phyloP scores from a whole-genome alignment of 2,113 vertebrate species.

The Dunckerocampus dactyliophorus region DNA sequence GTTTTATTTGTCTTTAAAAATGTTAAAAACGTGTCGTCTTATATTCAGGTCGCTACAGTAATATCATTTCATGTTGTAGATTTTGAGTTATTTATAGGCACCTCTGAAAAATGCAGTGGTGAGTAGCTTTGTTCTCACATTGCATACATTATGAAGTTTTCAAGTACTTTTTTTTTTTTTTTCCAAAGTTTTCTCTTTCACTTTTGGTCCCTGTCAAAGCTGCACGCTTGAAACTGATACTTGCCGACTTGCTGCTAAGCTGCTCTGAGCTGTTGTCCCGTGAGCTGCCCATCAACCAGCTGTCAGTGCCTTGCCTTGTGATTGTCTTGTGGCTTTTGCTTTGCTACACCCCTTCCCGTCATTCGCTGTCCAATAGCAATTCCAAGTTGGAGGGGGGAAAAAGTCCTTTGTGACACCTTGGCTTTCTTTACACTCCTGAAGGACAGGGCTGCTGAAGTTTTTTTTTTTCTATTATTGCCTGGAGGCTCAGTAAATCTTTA shows the following conservation, averaged over 20 bases:
- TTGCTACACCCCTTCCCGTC: not conserved
- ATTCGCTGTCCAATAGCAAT: too few relatives aligned
- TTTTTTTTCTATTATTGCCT: not conserved
- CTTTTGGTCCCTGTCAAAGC: not conserved
- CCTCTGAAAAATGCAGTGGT: too few relatives aligned
- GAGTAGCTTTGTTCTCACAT: constrained; percentile 4
- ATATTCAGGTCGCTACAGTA: too few relatives aligned
- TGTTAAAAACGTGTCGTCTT: too few relatives aligned
- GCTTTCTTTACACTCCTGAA: not conserved
- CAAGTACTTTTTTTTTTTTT: not conserved
- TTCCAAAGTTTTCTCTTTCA: not conserved
- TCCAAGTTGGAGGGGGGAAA: too few relatives aligned
- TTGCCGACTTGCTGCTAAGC: not conserved
- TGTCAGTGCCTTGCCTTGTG: not conserved
- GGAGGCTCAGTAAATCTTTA: too few relatives aligned
- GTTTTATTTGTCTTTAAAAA: too few relatives aligned
- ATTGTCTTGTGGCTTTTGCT: not conserved
- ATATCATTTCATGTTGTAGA: too few relatives aligned
- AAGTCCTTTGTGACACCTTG: not conserved
- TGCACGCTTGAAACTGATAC: not conserved
- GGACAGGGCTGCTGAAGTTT: not conserved
- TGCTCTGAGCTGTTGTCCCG: not conserved
- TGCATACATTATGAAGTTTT: not conserved
- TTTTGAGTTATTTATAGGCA: too few relatives aligned
- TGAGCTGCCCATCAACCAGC: not conserved